These are phyloP conservation scores for Pteropus rufus DNA, from an alignment of 2,797 vertebrate species.

Conservation along the genomic window DNA sequence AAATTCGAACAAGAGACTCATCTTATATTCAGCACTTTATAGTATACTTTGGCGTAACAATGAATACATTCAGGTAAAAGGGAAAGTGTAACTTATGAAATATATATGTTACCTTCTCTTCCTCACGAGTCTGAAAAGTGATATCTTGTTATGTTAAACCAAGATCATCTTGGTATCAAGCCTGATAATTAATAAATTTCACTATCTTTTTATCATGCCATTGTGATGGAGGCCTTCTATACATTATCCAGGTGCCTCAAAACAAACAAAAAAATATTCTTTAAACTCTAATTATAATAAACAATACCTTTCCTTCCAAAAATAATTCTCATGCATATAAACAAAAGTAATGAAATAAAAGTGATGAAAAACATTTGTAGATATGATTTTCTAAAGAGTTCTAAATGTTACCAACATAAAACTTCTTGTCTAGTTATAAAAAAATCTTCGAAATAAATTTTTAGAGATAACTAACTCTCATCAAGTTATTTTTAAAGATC, in stretches of 20 bases:
- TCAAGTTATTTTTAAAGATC: neutral
- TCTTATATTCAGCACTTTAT: neutral
- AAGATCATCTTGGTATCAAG: slow-evolving; percentile 66
- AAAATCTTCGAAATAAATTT: neutral
- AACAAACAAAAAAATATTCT: slow-evolving; percentile 53
- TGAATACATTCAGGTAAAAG: neutral
- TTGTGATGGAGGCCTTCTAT: slow-evolving; percentile 70
- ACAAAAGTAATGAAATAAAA: neutral
- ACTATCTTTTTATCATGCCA: slow-evolving; percentile 78
- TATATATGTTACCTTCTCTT: slow-evolving; percentile 77
- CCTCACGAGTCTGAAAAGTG: slow-evolving; percentile 73
- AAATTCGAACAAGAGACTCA: neutral
- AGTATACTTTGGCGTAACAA: neutral
- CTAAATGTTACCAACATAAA: neutral
- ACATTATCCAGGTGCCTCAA: slow-evolving; percentile 76
- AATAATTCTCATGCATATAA: neutral
- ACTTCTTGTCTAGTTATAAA: neutral
- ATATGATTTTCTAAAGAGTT: neutral
- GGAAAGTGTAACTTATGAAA: neutral
- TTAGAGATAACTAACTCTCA: neutral
- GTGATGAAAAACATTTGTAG: neutral
- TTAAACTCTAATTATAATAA: neutral
- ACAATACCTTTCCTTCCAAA: neutral
- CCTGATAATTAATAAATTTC: slow-evolving; percentile 79
- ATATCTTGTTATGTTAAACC: slow-evolving; percentile 74